A percentile compares a stretch with the other conserved stretches of the same genome.
phyloP scores from a whole-genome alignment of 2,888 invertebrate genomes.

The Digitonthophagus gazella region DNA sequence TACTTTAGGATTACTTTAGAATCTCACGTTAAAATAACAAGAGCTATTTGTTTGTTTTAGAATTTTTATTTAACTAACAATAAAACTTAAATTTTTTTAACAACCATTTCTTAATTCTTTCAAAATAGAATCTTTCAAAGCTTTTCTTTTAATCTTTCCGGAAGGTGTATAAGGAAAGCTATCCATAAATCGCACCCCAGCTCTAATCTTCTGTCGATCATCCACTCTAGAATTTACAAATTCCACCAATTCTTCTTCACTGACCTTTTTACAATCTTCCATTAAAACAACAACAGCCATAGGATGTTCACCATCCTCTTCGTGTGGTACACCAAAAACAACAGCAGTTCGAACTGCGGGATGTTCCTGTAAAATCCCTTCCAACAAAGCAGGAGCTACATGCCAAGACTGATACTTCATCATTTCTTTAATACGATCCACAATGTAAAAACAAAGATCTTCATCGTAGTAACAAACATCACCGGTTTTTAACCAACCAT shows the following conservation, averaged over 20 bases:
- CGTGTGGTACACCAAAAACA: constrained; percentile 43
- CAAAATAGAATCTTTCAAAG: constrained; percentile 18
- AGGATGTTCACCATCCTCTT: constrained; percentile 44
- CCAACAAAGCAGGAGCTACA: constrained; percentile 45
- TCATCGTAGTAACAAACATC: constrained; percentile 56
- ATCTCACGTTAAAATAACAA: too few species aligned
- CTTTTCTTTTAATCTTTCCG: constrained; percentile 41
- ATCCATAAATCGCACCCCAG: constrained; percentile 42
- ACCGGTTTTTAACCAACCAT: constrained; percentile 55
- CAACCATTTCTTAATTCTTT: constrained; percentile 1
- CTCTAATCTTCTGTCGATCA: constrained; percentile 43
- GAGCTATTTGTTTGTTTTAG: too few species aligned
- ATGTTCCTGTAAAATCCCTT: constrained; percentile 39
- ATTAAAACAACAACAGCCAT: constrained; percentile 37
- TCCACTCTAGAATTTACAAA: constrained; percentile 40
- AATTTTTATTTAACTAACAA: too few species aligned
- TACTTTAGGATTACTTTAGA: too few species aligned
- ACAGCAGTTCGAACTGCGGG: constrained; percentile 39
- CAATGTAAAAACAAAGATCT: constrained; percentile 51
- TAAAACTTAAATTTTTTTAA: too few species aligned
- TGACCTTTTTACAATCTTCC: constrained; percentile 22
- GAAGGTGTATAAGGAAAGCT: constrained; percentile 43
- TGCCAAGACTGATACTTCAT: constrained; percentile 55
- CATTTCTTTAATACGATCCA: constrained; percentile 54
- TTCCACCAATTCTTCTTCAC: constrained; percentile 37